phyloP scores from a whole-genome alignment of 2,888 invertebrate genomes.

The Synanthedon andrenaeformis region DNA sequence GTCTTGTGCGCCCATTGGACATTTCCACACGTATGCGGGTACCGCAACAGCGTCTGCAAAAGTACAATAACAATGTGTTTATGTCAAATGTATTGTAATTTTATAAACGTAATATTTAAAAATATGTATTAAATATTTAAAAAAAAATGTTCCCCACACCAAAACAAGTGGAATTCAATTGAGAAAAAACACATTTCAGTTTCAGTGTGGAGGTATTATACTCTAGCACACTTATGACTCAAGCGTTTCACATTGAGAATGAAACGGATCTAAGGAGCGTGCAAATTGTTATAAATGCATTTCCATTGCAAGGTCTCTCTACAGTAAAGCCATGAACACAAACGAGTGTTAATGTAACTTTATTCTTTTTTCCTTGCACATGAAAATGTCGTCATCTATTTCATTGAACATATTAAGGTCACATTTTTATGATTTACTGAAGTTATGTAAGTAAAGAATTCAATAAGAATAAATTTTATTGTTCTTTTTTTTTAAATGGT shows the following conservation, averaged over 20 bases:
- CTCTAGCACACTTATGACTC: conserved; percentile 69
- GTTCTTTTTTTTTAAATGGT: too few species aligned
- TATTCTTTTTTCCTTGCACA: too few species aligned
- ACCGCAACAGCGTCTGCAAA: conserved; percentile 84
- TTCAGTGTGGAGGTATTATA: conserved; percentile 54
- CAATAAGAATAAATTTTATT: too few species aligned
- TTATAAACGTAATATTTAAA: neutral
- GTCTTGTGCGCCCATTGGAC: conserved; percentile 88
- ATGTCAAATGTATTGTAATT: neutral
- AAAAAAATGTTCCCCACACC: conserved; percentile 51
- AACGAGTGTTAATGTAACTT: too few species aligned
- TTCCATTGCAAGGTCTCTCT: neutral
- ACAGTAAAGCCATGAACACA: too few species aligned
- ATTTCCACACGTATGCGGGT: conserved; percentile 92
- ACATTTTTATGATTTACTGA: too few species aligned
- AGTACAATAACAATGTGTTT: neutral
- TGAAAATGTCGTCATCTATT: too few species aligned
- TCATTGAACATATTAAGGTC: too few species aligned
- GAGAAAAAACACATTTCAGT: conserved; percentile 35
- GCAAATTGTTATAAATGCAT: conserved; percentile 15
- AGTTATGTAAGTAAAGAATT: too few species aligned
- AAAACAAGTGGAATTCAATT: conserved; percentile 33
- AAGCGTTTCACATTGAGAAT: conserved; percentile 59
- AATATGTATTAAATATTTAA: neutral
- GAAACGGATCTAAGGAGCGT: conserved; percentile 69